Evolutionary conservation across 2,888 invertebrate species (phyloP), one percentile per base, ranked within the genome.

Genomic region (Acleris emargana): DNA sequence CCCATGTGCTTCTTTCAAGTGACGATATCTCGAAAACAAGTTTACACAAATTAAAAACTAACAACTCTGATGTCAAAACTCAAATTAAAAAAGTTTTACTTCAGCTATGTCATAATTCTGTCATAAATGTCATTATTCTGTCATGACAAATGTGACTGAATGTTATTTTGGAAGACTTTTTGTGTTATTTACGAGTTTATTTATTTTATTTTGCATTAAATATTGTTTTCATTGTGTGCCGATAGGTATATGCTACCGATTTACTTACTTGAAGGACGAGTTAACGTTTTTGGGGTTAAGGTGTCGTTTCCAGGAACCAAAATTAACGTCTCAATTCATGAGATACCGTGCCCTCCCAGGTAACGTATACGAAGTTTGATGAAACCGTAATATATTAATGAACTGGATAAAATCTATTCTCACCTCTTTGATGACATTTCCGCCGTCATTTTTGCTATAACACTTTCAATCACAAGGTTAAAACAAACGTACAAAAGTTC

Each of bases 381-480:
- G 20, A 25, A 52, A 52, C 13, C 18, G 28, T 64, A 42, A 55
- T 38, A 50, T 43, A 57, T 43, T 61, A 53, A 61, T 61, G 64
- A 72, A 67, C 58, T 64, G 61, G 49, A 67, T 64, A 67, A 61
- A 67, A 66, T 66, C 64, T 72, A 71, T 71, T 80, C 85, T 87
- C 85, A 89, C 91, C 88, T 91, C 78, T 91, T 91, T 68, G 92
- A 90, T 79, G 91, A 87, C 84, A 87, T 91, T 86, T 91, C 91
- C 77, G 60, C 59, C 53, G 84, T 91, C 91, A 91, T 91, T 83
- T 85, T 87, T 71, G 75, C 68, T 77, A 59, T 74, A 77, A 78
- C 79, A 80, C 79, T 80, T 76, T 73, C 63, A 78, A 76, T 76
- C 74, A 81, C 71, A 69, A 73, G 69, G 72, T 68, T 68, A 69